Percentiles rank a stretch among this genome's conserved stretches.
Evolutionary conservation across 2,888 invertebrate species (phyloP).

Genomic region (Charanyca ferruginea): DNA sequence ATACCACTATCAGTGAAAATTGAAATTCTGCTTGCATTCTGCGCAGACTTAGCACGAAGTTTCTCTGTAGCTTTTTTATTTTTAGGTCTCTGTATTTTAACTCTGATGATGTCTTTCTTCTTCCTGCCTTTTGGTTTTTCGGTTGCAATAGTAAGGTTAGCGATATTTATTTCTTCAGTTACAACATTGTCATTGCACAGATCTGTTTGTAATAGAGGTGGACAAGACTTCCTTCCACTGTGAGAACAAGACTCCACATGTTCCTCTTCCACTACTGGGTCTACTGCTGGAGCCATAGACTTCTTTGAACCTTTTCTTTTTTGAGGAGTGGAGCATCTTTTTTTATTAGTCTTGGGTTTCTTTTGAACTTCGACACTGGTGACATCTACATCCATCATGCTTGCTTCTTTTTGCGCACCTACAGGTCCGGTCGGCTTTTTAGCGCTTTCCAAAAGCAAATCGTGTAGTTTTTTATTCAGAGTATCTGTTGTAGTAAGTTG

Average conservation of each 20-base stretch:
- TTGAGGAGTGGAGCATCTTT: constrained; percentile 80
- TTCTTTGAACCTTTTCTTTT: constrained; percentile 70
- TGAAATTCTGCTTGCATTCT: constrained; percentile 62
- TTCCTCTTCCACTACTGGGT: constrained; percentile 78
- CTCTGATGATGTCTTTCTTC: constrained; percentile 85
- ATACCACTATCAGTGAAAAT: constrained; percentile 78
- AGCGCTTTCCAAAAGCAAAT: constrained; percentile 82
- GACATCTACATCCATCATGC: constrained; percentile 64
- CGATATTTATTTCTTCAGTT: constrained; percentile 53
- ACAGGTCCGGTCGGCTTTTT: constrained; percentile 71
- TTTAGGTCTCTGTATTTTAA: constrained; percentile 83
- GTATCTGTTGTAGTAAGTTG: constrained; percentile 74
- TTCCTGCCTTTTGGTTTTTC: constrained; percentile 67
- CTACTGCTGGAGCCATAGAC: constrained; percentile 65
- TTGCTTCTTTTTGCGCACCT: constrained; percentile 48
- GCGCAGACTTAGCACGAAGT: constrained; percentile 34
- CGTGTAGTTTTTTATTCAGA: constrained; percentile 76
- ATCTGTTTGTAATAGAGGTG: constrained; percentile 71
- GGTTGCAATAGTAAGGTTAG: constrained; percentile 38
- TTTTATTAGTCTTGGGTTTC: constrained; percentile 65
- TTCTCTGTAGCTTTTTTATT: constrained; percentile 59
- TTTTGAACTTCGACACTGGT: constrained; percentile 45
- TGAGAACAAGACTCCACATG: constrained; percentile 75
- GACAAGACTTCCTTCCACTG: constrained; percentile 78
- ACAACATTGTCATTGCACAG: constrained; percentile 55